phyloP scores from a whole-genome alignment of 2,113 vertebrate species.

The Upupa epops region DNA sequence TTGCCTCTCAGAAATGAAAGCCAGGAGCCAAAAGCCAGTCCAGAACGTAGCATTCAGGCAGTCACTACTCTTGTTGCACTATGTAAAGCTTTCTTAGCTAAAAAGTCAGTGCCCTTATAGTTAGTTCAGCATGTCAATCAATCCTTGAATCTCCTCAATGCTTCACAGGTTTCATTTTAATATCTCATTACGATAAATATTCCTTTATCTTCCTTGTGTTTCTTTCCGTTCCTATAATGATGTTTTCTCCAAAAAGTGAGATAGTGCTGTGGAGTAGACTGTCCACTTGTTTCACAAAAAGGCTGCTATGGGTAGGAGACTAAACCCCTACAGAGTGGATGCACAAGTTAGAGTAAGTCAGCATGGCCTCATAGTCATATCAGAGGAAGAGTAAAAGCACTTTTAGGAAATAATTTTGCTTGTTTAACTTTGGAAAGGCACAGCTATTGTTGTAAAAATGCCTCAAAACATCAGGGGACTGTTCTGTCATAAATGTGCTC shows the following conservation, averaged over 20 bases:
- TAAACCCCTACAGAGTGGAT: background rate
- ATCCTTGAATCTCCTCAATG: background rate
- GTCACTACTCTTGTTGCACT: background rate
- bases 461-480: background rate
- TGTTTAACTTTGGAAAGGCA: background rate
- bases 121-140: background rate
- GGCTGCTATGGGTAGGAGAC: accelerated
- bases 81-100: background rate
- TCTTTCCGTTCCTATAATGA: background rate
- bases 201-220: background rate
- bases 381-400: background rate
- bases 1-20: slow-evolving; percentile 11
- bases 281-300: background rate
- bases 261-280: background rate
- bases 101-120: background rate
- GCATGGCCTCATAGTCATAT: accelerated
- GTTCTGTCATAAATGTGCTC: background rate
- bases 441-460: background rate
- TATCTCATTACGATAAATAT: background rate
- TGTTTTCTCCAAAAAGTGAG: background rate
- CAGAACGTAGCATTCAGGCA: background rate
- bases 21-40: background rate
- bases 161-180: background rate
- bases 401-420: background rate
- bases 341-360: background rate